phyloP scores from a whole-genome alignment of 1,140 invertebrate species.

The Drosophila chauvacae region DNA sequence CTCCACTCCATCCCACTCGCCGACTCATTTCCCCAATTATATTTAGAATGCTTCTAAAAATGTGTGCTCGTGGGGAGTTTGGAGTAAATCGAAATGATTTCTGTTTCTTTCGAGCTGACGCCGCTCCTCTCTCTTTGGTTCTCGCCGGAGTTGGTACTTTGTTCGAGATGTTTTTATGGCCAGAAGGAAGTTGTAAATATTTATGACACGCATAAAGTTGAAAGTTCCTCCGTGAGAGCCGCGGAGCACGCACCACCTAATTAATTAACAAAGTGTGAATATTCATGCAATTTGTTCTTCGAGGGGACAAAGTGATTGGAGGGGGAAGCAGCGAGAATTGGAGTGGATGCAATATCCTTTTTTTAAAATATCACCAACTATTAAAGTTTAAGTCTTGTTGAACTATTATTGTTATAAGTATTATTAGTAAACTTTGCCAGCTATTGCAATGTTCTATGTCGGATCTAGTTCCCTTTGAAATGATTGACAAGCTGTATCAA shows the following conservation, averaged over 20 bases:
- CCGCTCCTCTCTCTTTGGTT: conserved; percentile 7
- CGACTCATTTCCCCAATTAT: conserved; percentile 43
- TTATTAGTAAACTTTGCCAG: background rate
- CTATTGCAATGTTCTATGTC: background rate
- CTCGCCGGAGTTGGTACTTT: conserved; percentile 41
- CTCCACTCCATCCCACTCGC: conserved; percentile 19
- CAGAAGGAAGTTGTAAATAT: conserved; percentile 77
- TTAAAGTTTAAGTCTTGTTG: background rate
- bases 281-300: conserved; percentile 48
- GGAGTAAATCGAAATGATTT: conserved; percentile 50
- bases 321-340: background rate
- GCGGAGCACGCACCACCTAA: conserved; percentile 60
- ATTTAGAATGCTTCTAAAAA: conserved; percentile 64
- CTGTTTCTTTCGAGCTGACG: conserved; percentile 43
- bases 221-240: conserved; percentile 49
- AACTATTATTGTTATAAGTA: background rate
- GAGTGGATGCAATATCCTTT: background rate
- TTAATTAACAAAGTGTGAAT: conserved; percentile 79
- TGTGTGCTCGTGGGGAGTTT: conserved; percentile 21
- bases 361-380: too few relatives aligned
- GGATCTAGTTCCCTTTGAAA: conserved; percentile 11
- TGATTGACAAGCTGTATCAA: background rate
- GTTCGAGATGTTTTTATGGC: conserved; percentile 59
- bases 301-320: too few relatives aligned
- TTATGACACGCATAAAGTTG: conserved; percentile 66